Percentiles rank a stretch among this genome's conserved stretches.
Conservation (phyloP, 2,888 invertebrate genomes). For the Taenaris catops region DNA sequence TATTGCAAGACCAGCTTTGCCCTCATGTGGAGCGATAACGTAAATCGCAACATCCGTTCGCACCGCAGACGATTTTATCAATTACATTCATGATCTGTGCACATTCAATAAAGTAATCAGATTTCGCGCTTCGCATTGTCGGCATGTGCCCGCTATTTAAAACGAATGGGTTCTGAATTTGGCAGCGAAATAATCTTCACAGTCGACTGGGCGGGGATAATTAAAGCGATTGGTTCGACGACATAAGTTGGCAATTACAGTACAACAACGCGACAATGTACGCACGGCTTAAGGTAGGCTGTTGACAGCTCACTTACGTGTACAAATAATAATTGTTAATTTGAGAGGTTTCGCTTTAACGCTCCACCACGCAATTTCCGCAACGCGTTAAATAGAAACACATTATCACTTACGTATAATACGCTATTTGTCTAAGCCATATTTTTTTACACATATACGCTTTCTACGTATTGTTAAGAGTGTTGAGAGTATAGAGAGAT, state of each 20-base stretch:
- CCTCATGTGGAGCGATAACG: constrained; percentile 30
- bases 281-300: constrained; percentile 44
- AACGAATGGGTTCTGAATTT: constrained; percentile 47
- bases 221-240: constrained; percentile 53
- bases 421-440: too few species aligned
- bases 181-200: constrained; percentile 65
- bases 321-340: too few species aligned
- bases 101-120: constrained; percentile 59
- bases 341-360: too few species aligned
- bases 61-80: constrained; percentile 64
- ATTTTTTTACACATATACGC: too few species aligned
- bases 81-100: constrained; percentile 61
- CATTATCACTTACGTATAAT: too few species aligned
- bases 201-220: constrained; percentile 52
- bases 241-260: constrained; percentile 69
- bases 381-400: too few species aligned
- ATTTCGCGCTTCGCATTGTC: constrained; percentile 59
- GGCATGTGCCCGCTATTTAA: constrained; percentile 33
- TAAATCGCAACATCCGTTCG: constrained; percentile 38
- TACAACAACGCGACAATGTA: constrained; percentile 38
- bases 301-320: constrained; percentile 24
- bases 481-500: too few species aligned
- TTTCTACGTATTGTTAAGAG: too few species aligned
- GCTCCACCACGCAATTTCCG: too few species aligned
- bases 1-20: constrained; percentile 22